Evolutionary conservation across 2,888 invertebrate species (phyloP).

Genomic region (Tridacna crocea): DNA sequence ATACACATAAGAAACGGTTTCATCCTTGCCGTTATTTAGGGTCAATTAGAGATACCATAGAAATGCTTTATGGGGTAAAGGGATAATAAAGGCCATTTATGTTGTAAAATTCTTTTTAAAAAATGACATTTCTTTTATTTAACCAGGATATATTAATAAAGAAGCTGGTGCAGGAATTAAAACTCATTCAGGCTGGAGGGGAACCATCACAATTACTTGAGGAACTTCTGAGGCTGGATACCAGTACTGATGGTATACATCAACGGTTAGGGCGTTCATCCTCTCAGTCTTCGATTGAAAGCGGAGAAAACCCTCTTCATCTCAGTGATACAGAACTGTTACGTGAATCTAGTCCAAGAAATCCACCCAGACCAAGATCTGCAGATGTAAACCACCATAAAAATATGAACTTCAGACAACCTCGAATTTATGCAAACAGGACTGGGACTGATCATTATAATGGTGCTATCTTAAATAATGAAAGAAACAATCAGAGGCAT

Average conservation of each 20-base stretch:
- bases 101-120: no score
- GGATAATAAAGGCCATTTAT: no score
- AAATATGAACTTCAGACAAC: slow-evolving; percentile 47
- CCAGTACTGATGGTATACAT: slow-evolving; percentile 56
- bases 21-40: no score
- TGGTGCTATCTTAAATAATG: slow-evolving; percentile 24
- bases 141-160: slow-evolving; percentile 76
- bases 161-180: slow-evolving; percentile 71
- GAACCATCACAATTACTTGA: slow-evolving; percentile 70
- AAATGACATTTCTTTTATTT: neutral
- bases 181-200: slow-evolving; percentile 65
- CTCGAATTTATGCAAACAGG: slow-evolving; percentile 38
- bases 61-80: no score
- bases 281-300: slow-evolving; percentile 69
- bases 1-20: no score
- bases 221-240: slow-evolving; percentile 70
- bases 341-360: slow-evolving; percentile 42
- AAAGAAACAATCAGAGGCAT: slow-evolving; percentile 17
- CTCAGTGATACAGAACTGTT: slow-evolving; percentile 61
- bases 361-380: slow-evolving; percentile 49
- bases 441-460: slow-evolving; percentile 8
- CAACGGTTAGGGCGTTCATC: slow-evolving; percentile 62
- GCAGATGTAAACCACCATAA: slow-evolving; percentile 54
- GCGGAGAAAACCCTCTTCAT: slow-evolving; percentile 54
- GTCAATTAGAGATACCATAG: no score